Percentiles rank a stretch among this genome's conserved stretches.
These are phyloP conservation scores for Bombus ignitus DNA, from an alignment of 1,140 invertebrate genomes.

Conservation along the genomic window DNA sequence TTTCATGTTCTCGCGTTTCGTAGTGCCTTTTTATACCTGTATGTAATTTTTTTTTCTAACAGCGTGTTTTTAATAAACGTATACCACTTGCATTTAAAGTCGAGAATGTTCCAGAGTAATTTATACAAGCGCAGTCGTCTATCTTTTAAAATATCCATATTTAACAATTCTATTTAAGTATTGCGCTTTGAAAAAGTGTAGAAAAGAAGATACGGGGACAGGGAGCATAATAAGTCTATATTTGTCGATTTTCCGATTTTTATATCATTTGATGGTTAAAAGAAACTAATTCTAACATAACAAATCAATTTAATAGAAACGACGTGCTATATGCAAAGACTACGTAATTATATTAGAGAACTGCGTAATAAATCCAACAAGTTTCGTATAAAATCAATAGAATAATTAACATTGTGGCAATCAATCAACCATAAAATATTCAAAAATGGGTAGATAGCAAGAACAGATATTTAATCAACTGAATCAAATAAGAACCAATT, in stretches of 20 bases:
- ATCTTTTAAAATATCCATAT: not conserved
- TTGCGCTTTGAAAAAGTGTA: not conserved
- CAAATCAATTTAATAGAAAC: no score
- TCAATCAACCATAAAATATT: not conserved
- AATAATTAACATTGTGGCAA: not conserved
- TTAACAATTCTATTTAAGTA: not conserved
- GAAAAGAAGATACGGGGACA: no score
- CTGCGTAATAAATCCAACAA: no score
- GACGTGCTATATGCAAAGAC: no score
- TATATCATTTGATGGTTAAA: no score
- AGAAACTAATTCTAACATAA: no score
- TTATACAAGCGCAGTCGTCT: not conserved
- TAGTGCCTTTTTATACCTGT: not conserved
- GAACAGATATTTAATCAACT: not conserved
- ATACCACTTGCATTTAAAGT: not conserved
- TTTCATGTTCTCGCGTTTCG: not conserved
- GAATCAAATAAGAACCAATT: not conserved
- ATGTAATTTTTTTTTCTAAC: not conserved
- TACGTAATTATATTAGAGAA: no score
- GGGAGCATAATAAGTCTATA: no score
- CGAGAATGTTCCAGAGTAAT: not conserved
- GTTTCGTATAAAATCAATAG: no score
- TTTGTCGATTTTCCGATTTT: no score
- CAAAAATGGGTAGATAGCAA: not conserved
- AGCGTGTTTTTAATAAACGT: not conserved